These are phyloP conservation scores for Fregata magnificens DNA, from an alignment of 2,113 vertebrate species.

Conservation along the genomic window DNA sequence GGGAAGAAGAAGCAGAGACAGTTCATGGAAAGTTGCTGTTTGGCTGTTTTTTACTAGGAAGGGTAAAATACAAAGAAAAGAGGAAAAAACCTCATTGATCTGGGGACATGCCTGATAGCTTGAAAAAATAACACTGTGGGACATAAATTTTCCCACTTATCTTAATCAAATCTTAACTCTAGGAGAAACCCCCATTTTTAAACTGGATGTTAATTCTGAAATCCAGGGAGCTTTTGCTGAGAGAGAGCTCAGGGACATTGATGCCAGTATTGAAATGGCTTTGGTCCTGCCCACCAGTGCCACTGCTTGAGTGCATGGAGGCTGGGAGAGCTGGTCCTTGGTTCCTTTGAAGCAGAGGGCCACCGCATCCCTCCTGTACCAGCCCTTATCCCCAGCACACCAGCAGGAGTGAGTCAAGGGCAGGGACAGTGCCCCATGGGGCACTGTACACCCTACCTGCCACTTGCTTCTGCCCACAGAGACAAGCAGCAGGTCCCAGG, in stretches of 20 bases:
- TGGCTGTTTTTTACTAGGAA: background rate
- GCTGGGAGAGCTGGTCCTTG: background rate
- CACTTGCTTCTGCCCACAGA: background rate
- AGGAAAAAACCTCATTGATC: background rate
- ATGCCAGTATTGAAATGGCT: background rate
- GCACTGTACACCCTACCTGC: background rate
- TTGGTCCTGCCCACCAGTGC: background rate
- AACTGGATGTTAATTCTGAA: background rate
- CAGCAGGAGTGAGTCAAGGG: background rate
- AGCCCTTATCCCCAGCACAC: background rate
- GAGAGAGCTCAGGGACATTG: background rate
- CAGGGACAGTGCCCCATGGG: background rate
- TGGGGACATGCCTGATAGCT: background rate
- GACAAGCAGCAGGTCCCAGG: background rate
- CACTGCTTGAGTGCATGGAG: background rate
- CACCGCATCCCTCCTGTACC: background rate
- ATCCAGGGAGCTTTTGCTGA: background rate
- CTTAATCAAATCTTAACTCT: background rate
- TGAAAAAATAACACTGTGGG: background rate
- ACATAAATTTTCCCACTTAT: background rate
- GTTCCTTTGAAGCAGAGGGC: background rate
- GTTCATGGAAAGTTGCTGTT: background rate
- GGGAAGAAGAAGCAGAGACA: background rate
- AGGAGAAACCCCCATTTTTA: background rate
- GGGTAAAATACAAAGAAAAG: background rate